These are phyloP conservation scores for Umimayanthus chanpuru DNA, from an alignment of 92 coral and sea anemone species.

Conservation along the genomic window DNA sequence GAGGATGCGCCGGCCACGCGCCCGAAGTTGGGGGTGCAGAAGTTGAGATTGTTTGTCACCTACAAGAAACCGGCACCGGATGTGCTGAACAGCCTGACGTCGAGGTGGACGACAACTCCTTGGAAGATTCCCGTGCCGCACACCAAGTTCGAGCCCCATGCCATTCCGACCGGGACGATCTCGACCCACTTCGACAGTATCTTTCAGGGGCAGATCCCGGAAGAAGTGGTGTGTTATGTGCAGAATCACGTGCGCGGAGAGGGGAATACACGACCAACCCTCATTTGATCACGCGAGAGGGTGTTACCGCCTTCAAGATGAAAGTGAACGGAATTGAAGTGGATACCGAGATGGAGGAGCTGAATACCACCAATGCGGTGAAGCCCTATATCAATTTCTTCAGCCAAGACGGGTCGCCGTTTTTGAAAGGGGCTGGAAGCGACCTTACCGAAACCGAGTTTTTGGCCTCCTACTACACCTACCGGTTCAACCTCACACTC, in stretches of 20 bases:
- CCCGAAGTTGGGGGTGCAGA: background rate
- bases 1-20: background rate
- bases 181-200: too few relatives aligned
- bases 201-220: too few relatives aligned
- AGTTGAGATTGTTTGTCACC: too few relatives aligned
- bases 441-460: background rate
- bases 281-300: too few relatives aligned
- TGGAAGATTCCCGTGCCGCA: conserved; percentile 1
- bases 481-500: background rate
- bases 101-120: background rate
- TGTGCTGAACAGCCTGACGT: background rate
- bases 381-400: background rate
- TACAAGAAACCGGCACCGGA: too few relatives aligned
- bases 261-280: too few relatives aligned
- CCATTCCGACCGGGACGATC: too few relatives aligned
- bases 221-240: too few relatives aligned
- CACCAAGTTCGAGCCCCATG: background rate
- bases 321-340: background rate
- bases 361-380: background rate
- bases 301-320: background rate
- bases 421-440: background rate
- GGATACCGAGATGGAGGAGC: background rate
- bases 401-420: background rate
- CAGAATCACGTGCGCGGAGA: too few relatives aligned
- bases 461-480: background rate